phyloP scores from a whole-genome alignment of 1,140 invertebrate species.

The Listronotus oregonensis region DNA sequence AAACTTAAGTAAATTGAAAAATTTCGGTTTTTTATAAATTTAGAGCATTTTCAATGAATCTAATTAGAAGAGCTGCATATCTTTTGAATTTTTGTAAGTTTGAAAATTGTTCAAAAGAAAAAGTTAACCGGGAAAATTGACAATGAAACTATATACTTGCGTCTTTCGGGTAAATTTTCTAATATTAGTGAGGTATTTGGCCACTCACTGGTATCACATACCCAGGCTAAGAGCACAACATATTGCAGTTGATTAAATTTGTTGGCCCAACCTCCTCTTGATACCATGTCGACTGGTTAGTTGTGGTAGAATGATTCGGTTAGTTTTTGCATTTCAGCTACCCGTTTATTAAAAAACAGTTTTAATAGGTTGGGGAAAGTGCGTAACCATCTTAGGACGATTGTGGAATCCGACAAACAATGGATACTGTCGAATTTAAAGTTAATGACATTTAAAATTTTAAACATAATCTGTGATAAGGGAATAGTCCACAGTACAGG shows the following conservation, averaged over 20 bases:
- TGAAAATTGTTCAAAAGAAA: conserved; percentile 1
- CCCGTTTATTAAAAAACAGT: conserved; percentile 52
- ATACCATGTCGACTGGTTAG: conserved; percentile 47
- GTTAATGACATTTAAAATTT: not conserved
- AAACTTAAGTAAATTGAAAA: not conserved
- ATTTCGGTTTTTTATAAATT: not conserved
- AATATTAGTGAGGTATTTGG: not conserved
- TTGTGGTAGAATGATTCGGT: conserved; percentile 32
- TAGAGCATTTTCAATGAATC: not conserved
- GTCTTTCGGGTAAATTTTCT: conserved; percentile 21
- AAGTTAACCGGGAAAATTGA: not conserved
- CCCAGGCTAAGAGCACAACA: conserved; percentile 52
- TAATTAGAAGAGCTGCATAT: not conserved
- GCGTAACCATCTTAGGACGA: conserved; percentile 26
- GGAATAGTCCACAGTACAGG: too few relatives aligned
- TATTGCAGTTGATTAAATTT: conserved; percentile 33
- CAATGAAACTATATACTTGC: conserved; percentile 37
- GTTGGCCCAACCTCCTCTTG: conserved; percentile 32
- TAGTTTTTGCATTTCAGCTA: conserved; percentile 49
- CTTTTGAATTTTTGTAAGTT: not conserved
- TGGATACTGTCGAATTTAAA: not conserved
- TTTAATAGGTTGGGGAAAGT: conserved; percentile 43
- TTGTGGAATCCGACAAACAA: conserved; percentile 10
- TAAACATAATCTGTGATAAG: conserved; percentile 25
- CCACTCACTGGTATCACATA: not conserved